Conservation (phyloP, 2,113 vertebrate genomes). For the Narcine bancroftii region DNA sequence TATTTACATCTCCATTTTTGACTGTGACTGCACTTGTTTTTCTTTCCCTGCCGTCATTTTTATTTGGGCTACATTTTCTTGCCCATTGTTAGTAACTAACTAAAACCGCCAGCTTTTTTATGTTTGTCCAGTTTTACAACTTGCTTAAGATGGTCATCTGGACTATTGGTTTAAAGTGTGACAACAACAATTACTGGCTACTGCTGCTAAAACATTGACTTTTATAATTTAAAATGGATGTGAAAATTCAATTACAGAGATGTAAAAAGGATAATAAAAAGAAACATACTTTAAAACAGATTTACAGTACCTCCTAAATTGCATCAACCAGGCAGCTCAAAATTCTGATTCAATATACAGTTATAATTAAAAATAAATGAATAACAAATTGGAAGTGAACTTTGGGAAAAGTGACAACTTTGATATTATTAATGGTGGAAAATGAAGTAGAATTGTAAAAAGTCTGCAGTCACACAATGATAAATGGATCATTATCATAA, state of each 20-base stretch:
- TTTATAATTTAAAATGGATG: too few relatives aligned
- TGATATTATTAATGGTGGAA: too few relatives aligned
- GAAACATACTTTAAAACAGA: background rate
- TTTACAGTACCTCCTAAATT: background rate
- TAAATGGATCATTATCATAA: conserved; percentile 17
- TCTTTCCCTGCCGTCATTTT: too few relatives aligned
- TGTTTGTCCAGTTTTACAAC: too few relatives aligned
- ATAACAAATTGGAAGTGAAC: background rate
- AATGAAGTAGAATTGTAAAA: background rate
- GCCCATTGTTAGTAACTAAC: too few relatives aligned
- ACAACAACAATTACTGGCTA: background rate
- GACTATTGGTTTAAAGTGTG: too few relatives aligned
- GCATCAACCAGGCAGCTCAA: background rate
- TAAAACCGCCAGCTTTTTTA: too few relatives aligned
- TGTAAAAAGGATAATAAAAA: background rate
- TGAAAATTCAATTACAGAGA: background rate
- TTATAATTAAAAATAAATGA: background rate
- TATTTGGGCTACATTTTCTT: too few relatives aligned
- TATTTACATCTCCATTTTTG: too few relatives aligned
- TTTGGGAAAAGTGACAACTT: background rate
- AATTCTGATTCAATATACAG: background rate
- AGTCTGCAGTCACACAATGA: background rate
- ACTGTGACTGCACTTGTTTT: too few relatives aligned
- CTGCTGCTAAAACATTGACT: background rate
- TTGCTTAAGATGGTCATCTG: too few relatives aligned